Base-by-base conservation (phyloP, 2,888 invertebrate species). In the Dinocampus coccinellae region DNA sequence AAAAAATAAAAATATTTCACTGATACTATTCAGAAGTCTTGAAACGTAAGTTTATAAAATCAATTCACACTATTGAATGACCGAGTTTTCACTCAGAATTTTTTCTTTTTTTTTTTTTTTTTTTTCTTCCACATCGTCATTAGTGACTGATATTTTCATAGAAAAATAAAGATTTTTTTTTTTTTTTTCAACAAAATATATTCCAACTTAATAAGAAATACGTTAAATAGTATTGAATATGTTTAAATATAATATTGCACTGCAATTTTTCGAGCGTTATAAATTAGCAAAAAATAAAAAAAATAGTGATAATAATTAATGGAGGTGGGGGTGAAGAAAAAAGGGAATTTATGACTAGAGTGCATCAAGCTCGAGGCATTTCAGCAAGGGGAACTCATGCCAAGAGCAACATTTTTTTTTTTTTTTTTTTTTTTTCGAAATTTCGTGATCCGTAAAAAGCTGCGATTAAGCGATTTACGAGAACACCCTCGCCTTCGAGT, bases 381-480 rank as follows among this genome's bases (percentile, higher is more conserved):
- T 20, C 20, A 10, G 33, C 9, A 13, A 29, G 16, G 29, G n/a
- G 57, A 4, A 58, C 2, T 10, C 13, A 33, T n/a, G 20, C 10
- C 33, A 33, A 33, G 29, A 58, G 58, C 6, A 29, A 29, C n/a
- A 4, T 58, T 33, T 33, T 29, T 6, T 11, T 24, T 2, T 24
- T 24, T 55, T 24, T 58, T 57, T 57, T 82, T 82, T 77, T 78
- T 79, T 82, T 82, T 81, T 74, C 77, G 76, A 77, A 80, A 81
- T 73, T 84, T 77, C 70, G 75, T 78, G 83, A 85, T 81, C 83
- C 85, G 80, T 82, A 73, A 84, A 85, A 81, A 81, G 76, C 81
- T 78, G 79, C 82, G 84, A 84, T 85, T 84, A 84, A 84, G 80
- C 82, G 80, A 81, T 83, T 83, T 80, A 81, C 76, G 80, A 82